phyloP scores from a whole-genome alignment of 1,140 invertebrate species.

The Cryptotermes secundus region DNA sequence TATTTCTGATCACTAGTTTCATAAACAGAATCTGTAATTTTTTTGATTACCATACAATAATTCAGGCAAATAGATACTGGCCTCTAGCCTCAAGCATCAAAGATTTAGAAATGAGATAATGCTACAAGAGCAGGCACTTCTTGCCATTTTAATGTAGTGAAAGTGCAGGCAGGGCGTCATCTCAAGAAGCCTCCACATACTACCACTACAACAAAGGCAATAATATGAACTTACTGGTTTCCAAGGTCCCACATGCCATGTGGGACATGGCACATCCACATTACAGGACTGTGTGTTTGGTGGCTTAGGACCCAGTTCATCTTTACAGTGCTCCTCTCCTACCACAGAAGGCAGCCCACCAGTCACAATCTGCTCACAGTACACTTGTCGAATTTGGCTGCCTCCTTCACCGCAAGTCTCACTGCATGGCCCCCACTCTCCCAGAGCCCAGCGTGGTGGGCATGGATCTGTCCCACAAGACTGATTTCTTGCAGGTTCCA shows the following conservation, averaged over 20 bases:
- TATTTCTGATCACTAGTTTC: no score
- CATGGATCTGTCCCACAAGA: constrained; percentile 76
- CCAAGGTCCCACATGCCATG: constrained; percentile 84
- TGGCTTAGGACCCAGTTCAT: constrained; percentile 67
- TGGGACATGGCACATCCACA: constrained; percentile 71
- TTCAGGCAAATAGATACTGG: no score
- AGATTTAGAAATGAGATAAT: no score
- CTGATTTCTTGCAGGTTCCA: constrained; percentile 66
- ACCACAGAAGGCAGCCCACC: constrained; percentile 63
- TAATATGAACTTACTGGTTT: constrained; percentile 64
- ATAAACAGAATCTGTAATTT: no score
- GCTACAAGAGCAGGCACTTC: no score
- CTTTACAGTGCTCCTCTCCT: constrained; percentile 70
- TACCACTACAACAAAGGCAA: no score
- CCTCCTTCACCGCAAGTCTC: constrained; percentile 76
- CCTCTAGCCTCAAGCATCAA: no score
- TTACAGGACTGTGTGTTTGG: constrained; percentile 72
- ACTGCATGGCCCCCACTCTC: constrained; percentile 82
- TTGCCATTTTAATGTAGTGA: no score
- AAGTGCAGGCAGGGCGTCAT: no score
- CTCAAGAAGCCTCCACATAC: neutral
- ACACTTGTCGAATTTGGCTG: constrained; percentile 67
- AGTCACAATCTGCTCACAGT: constrained; percentile 73
- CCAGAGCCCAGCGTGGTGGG: constrained; percentile 77
- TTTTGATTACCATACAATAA: no score